Percentiles rank a stretch among this genome's conserved stretches.
Conservation (phyloP, 2,888 invertebrate genomes). For the Andrena marginata region DNA sequence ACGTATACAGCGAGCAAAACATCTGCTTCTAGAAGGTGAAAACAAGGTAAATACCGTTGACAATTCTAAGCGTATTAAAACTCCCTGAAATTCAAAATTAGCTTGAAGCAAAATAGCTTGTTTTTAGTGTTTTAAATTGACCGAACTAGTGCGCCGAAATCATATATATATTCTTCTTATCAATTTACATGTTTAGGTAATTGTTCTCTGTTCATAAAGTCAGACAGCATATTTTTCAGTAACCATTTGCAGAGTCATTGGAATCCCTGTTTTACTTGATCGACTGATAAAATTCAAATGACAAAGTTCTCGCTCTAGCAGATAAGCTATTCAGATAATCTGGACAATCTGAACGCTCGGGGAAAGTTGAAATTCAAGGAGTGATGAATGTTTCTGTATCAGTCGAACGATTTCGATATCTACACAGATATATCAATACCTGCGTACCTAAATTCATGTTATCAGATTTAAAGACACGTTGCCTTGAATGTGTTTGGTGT, state of each 20-base stretch:
- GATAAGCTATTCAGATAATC: conserved; percentile 15
- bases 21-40: too few relatives aligned
- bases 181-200: too few relatives aligned
- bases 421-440: background rate
- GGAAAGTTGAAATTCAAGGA: conserved; percentile 19
- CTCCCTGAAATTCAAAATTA: too few relatives aligned
- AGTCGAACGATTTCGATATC: conserved; percentile 7
- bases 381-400: conserved; percentile 20
- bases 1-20: too few relatives aligned
- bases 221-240: too few relatives aligned
- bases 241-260: background rate
- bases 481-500: background rate
- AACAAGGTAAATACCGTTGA: too few relatives aligned
- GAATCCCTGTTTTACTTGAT: background rate
- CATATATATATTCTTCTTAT: too few relatives aligned
- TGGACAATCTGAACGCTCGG: conserved; percentile 1
- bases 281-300: conserved; percentile 18
- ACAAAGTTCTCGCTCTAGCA: conserved; percentile 1
- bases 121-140: too few relatives aligned
- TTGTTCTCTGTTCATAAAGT: too few relatives aligned
- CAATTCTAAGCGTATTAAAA: too few relatives aligned
- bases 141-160: too few relatives aligned
- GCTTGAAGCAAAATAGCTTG: too few relatives aligned
- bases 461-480: background rate
- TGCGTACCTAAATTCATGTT: background rate